Conservation (phyloP, 35 echinoderm and acorn worm genomes). For the Eucidaris tribuloides region DNA sequence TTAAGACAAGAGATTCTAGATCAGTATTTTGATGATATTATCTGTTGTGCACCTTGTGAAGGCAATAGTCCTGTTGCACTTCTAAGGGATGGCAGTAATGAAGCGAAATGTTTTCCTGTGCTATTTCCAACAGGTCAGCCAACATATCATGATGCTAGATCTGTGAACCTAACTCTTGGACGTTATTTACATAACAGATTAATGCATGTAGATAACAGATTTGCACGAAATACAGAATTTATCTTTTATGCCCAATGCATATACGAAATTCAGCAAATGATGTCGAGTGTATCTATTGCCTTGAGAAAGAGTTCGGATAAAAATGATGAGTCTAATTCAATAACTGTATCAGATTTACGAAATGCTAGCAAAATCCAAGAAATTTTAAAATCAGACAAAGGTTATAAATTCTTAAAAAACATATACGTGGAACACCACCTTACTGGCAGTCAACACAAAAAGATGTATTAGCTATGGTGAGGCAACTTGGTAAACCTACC, state of each 20-base stretch:
- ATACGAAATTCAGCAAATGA: conserved; percentile 51
- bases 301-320: conserved; percentile 31
- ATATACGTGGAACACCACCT: conserved; percentile 70
- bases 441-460: conserved; percentile 74
- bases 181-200: conserved; percentile 46
- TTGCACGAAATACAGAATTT: conserved; percentile 60
- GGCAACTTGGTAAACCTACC: conserved; percentile 69
- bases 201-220: conserved; percentile 57
- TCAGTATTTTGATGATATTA: conserved; percentile 52
- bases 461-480: conserved; percentile 67
- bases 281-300: conserved; percentile 70
- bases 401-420: conserved; percentile 67
- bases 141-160: conserved; percentile 39
- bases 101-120: conserved; percentile 41
- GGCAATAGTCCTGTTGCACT: conserved; percentile 59
- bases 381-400: conserved; percentile 10
- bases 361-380: neutral
- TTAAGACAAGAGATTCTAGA: conserved; percentile 37
- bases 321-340: neutral
- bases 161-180: conserved; percentile 22
- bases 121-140: conserved; percentile 3
- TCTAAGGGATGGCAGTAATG: conserved; percentile 24
- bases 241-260: conserved; percentile 74
- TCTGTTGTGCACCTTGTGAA: conserved; percentile 69
- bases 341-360: neutral